phyloP scores from a whole-genome alignment of 2,113 vertebrate species.

The Sciurus niger region DNA sequence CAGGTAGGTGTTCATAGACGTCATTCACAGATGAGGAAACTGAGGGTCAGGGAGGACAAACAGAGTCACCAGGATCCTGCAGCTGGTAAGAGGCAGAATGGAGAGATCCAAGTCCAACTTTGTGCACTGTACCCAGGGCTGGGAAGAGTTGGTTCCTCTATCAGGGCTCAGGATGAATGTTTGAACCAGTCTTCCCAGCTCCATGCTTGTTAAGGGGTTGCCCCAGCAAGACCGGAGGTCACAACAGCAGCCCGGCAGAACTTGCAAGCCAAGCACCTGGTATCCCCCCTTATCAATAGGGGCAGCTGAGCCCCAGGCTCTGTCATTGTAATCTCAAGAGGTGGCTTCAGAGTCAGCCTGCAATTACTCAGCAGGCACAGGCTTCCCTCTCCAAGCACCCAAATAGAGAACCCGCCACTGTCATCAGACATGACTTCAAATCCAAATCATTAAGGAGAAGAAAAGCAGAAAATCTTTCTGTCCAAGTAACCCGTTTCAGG shows the following conservation, averaged over 20 bases:
- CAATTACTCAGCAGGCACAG: slow-evolving; percentile 68
- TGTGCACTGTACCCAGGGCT: background rate
- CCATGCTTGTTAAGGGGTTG: background rate
- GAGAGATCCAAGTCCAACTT: background rate
- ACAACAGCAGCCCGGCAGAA: background rate
- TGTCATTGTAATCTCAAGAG: slow-evolving; percentile 57
- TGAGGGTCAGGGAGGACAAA: background rate
- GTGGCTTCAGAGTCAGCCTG: slow-evolving; percentile 55
- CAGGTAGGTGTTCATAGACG: background rate
- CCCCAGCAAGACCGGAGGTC: background rate
- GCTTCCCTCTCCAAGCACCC: slow-evolving; percentile 5
- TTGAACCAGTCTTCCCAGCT: background rate
- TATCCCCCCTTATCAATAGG: background rate
- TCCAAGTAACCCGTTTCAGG: background rate
- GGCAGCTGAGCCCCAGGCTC: slow-evolving; percentile 61
- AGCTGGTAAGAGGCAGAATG: background rate
- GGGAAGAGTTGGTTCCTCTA: background rate
- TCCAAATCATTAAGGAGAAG: slow-evolving; percentile 40
- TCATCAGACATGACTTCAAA: slow-evolving; percentile 51
- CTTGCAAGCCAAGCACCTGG: slow-evolving; percentile 45
- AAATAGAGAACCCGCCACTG: slow-evolving; percentile 3
- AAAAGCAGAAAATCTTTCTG: slow-evolving; percentile 54
- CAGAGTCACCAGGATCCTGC: background rate
- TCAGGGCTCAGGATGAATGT: background rate
- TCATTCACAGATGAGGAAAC: background rate